Conservation (phyloP, 2,797 vertebrate genomes). For the Otus scops region DNA sequence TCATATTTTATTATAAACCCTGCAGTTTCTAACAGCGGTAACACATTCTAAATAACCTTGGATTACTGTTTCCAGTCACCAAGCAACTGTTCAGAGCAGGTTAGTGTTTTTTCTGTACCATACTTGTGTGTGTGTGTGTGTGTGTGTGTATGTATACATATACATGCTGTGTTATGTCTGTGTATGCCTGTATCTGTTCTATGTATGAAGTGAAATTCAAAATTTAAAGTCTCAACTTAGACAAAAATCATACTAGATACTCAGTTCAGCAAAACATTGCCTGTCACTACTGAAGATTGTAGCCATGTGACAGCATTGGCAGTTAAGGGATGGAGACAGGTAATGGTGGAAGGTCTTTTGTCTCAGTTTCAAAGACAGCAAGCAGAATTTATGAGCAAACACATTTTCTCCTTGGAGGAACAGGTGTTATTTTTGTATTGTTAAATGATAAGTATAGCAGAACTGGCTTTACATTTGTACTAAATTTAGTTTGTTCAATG, state of each 20-base stretch:
- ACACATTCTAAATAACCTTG: not conserved
- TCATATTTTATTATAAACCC: not conserved
- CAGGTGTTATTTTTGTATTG: not conserved
- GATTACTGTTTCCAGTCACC: not conserved
- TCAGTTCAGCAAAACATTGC: not conserved
- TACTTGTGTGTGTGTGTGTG: not conserved
- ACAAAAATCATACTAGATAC: not conserved
- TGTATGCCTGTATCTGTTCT: not conserved
- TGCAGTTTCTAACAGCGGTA: not conserved
- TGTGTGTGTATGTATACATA: too few relatives aligned
- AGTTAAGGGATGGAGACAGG: not conserved
- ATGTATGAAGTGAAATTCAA: not conserved
- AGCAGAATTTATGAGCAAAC: not conserved
- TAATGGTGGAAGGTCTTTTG: not conserved
- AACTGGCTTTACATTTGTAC: not conserved
- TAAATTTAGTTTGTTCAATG: not conserved
- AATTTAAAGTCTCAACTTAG: not conserved
- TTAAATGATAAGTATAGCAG: not conserved
- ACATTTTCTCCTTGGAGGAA: not conserved
- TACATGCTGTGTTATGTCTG: fast-evolving
- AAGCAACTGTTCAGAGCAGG: not conserved
- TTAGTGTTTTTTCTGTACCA: not conserved
- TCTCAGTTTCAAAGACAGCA: not conserved
- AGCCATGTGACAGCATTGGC: fast-evolving
- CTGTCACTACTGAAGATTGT: not conserved